Conservation (phyloP, 2,797 vertebrate genomes). For the Megalops cyprinoides region DNA sequence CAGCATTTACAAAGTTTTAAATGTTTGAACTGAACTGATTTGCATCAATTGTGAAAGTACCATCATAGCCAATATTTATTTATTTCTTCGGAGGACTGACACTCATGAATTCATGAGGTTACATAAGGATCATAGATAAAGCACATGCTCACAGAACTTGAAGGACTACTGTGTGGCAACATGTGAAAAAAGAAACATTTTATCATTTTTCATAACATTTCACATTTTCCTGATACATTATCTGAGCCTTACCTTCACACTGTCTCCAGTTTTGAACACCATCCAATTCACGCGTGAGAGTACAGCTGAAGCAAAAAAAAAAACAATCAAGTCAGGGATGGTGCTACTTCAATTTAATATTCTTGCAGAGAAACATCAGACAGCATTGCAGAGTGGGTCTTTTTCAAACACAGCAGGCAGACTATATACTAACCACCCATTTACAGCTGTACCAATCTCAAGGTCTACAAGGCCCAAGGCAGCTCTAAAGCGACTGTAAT, state of each 20-base stretch:
- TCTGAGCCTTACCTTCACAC: slow-evolving; percentile 56
- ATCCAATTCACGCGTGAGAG: slow-evolving; percentile 55
- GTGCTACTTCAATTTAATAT: slow-evolving; percentile 17
- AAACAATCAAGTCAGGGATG: slow-evolving; percentile 24
- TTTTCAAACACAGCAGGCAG: background rate
- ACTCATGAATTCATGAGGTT: no score
- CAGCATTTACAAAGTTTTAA: no score
- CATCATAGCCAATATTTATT: no score
- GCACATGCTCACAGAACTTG: no score
- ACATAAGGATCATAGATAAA: no score
- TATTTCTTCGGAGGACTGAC: no score
- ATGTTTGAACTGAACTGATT: no score
- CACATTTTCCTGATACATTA: background rate
- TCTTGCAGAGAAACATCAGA: background rate
- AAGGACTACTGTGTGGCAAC: no score
- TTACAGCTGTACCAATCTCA: background rate
- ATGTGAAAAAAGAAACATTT: no score
- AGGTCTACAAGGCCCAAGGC: background rate
- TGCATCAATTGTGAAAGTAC: no score
- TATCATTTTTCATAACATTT: background rate
- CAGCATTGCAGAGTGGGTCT: slow-evolving; percentile 1
- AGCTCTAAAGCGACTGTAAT: background rate
- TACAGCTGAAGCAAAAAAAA: slow-evolving; percentile 48
- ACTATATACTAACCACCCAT: background rate
- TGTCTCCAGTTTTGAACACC: slow-evolving; percentile 62